Evolutionary conservation across 1,140 invertebrate species (phyloP), one percentile per base, ranked within the genome.

Genomic region (Muscidifurax raptorellus): DNA sequence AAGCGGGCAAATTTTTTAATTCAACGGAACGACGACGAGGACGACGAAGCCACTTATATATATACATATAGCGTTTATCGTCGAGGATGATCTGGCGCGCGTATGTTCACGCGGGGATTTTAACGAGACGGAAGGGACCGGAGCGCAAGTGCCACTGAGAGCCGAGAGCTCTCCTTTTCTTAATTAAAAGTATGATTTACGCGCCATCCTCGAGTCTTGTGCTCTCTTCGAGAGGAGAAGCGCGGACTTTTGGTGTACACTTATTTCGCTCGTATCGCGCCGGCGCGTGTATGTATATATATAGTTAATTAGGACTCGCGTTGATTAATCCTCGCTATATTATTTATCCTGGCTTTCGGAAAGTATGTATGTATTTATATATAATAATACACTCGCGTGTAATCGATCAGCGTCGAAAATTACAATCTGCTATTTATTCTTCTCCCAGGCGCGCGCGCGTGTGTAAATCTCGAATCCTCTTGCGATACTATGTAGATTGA

Each of bases 101-200:
- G 80, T 75, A 66, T 75, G 66, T 82, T 82, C 44, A 66, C 80
- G 71, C 80, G 52, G n/a, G 32, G 80, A 36, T 47, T 75, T 75
- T 82, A 82, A 82, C 59, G 59, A 82, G 81, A 76, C 22, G 1
- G 36, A 52, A n/a, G 27, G 28, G 5, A 64, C 25, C 22, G 52
- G 15, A 76, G 64, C 47, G 7, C 40, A 44, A 67, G 59, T 76
- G 44, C 52, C 52, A 66, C 52, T 64, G 30, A 9, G 3, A 47
- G 25, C 22, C 22, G 6, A 0, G 25, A 30, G 25, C 25, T 30
- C 25, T 74, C 59, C 52, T 67, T 72, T 82, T 78, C 80, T 85
- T 85, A 85, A 85, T 85, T 85, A 85, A 85, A 85, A 82, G 80
- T 78, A 82, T 85, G 80, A 85, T 85, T 85, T 78, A 82, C 67